Base-by-base conservation (phyloP, 2,113 vertebrate species). In the Penelope pileata region DNA sequence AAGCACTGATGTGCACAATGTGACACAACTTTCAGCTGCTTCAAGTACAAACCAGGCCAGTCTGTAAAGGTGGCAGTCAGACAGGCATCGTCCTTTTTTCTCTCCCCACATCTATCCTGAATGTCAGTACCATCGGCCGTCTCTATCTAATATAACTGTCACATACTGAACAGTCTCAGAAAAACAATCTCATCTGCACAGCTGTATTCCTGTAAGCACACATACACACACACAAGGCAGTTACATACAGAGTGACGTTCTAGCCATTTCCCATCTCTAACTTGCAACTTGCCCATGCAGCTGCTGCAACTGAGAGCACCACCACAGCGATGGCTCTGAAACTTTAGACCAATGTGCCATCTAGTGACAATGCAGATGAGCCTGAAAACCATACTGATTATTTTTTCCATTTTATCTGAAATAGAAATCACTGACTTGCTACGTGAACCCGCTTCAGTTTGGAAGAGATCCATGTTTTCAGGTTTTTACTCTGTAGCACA, bases 331-430 rank as follows among this genome's bases (percentile, higher is more conserved):
- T 7, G 45, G 50, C 40, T 81, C 54, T 81, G 70, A 97, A 96
- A 91, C 42, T 86, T 90, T 88, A 91, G 91, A 47, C 83, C 75
- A 21, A 95, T 94, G 51, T 96, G 96, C 96, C 96, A 97, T 62
- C 96, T 97, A 96, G 96, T 96, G 97, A 95, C 91, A 75, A 73
- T 0, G 1, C 6, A 73, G 73, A 12, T 60, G 51, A 92, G 85
- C 10, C 90, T 82, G 78, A 59, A 96, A 90, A 81, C 6, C 27
- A 79, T 38, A 80, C 7, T 48, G 16, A 32, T 38, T 29, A 45
- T 79, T 83, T 40, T 68, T 72, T 34, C 13, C 43, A 16, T 70
- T 91, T 88, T 32, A 73, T 14, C 82, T 54, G 62, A 89, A 91
- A 72, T 6, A 53, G n/a, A 84, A 82, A 27, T 42, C 69, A 48